Conservation (phyloP, 2,797 vertebrate species). For the Enteromius anoplus region DNA sequence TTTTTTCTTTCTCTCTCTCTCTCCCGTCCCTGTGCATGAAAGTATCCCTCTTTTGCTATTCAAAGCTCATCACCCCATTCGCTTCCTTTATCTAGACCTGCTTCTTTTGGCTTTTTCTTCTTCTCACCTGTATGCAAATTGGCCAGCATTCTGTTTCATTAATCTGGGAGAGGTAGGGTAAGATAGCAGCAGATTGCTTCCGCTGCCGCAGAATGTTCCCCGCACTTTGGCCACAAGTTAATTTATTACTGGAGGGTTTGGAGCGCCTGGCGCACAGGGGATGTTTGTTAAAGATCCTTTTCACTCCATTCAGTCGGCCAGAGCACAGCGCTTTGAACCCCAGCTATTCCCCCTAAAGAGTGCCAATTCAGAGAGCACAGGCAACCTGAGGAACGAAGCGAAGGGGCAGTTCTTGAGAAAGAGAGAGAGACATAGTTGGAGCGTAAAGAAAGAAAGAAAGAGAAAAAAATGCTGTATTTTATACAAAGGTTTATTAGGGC, state of each 20-base stretch:
- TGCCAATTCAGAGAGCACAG: conserved; percentile 58
- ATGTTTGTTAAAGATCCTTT: conserved; percentile 66
- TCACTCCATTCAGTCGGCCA: conserved; percentile 56
- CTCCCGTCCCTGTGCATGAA: conserved; percentile 46
- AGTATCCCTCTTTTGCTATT: conserved; percentile 58
- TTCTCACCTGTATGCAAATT: conserved; percentile 81
- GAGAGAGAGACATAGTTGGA: conserved; percentile 29
- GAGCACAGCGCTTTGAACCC: conserved; percentile 63
- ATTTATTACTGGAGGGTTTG: conserved; percentile 75
- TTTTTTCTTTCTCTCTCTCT: conserved; percentile 28
- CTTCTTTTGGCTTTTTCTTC: conserved; percentile 58
- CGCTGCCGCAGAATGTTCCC: conserved; percentile 71
- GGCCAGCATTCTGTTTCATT: conserved; percentile 63
- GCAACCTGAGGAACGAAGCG: conserved; percentile 57
- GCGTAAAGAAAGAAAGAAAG: background rate
- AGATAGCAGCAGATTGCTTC: conserved; percentile 62
- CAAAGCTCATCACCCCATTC: conserved; percentile 60
- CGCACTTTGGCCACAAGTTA: conserved; percentile 77
- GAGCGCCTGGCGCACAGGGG: conserved; percentile 59
- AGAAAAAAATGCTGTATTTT: background rate
- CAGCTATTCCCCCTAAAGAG: conserved; percentile 55
- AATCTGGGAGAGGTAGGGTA: conserved; percentile 68
- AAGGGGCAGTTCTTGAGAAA: conserved; percentile 50
- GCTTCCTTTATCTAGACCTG: conserved; percentile 55
- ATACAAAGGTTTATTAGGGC: conserved; percentile 11